Evolutionary conservation across 2,888 invertebrate genomes (phyloP).

Genomic region (Sinopyrophorus schimmeli): DNA sequence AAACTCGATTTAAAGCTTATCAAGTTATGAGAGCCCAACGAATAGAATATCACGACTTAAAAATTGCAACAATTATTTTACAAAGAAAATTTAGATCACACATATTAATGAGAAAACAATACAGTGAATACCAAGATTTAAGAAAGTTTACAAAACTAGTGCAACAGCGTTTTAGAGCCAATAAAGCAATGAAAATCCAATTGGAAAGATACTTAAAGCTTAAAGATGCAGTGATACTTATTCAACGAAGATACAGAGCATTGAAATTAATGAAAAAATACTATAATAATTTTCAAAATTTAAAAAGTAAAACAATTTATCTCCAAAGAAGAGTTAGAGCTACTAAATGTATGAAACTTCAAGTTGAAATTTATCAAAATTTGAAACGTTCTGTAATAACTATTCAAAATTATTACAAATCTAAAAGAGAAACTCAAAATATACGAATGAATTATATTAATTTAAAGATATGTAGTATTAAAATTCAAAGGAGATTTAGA

Average conservation of each 20-base stretch:
- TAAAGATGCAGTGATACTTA: slow-evolving; percentile 36
- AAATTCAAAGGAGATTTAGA: slow-evolving; percentile 54
- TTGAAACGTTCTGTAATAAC: slow-evolving; percentile 38
- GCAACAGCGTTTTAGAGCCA: slow-evolving; percentile 60
- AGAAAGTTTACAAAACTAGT: slow-evolving; percentile 53
- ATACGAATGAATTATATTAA: slow-evolving; percentile 46
- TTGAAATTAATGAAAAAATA: slow-evolving; percentile 24
- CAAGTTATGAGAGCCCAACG: slow-evolving; percentile 44
- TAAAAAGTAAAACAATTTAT: slow-evolving; percentile 52
- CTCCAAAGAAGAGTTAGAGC: slow-evolving; percentile 56
- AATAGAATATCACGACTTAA: slow-evolving; percentile 44
- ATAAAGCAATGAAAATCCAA: slow-evolving; percentile 49
- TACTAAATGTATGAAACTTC: slow-evolving; percentile 38
- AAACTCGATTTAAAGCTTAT: slow-evolving; percentile 49
- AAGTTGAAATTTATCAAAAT: slow-evolving; percentile 26
- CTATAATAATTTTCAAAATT: slow-evolving; percentile 32
- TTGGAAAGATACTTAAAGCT: slow-evolving; percentile 18
- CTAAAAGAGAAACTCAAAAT: slow-evolving; percentile 40
- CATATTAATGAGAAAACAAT: slow-evolving; percentile 29
- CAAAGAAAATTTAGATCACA: slow-evolving; percentile 53
- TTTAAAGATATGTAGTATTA: slow-evolving; percentile 45
- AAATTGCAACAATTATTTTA: slow-evolving; percentile 49
- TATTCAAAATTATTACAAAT: slow-evolving; percentile 53
- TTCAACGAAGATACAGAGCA: slow-evolving; percentile 54
- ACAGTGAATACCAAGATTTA: slow-evolving; percentile 19